phyloP scores from a whole-genome alignment of 2,888 invertebrate species.

The Nomada ruficornis region DNA sequence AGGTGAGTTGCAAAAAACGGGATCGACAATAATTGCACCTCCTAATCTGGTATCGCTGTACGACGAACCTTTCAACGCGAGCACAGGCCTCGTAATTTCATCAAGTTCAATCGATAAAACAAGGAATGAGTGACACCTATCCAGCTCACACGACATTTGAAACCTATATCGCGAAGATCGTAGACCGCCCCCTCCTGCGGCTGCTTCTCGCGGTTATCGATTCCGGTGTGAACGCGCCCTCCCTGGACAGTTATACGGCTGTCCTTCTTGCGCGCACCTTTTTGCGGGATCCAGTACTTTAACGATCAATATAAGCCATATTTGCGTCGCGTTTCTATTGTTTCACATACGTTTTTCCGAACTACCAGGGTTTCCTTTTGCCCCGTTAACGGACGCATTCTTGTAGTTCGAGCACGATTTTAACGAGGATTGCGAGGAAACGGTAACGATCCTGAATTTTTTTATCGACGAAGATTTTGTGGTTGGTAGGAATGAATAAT shows the following conservation, averaged over 20 bases:
- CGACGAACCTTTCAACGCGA: slow-evolving; percentile 5
- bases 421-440: slow-evolving; percentile 6
- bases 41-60: neutral
- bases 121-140: slow-evolving; percentile 2
- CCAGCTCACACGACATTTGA: slow-evolving; percentile 39
- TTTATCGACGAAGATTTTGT: too few species aligned
- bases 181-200: slow-evolving; percentile 54
- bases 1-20: slow-evolving; percentile 58
- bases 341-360: neutral
- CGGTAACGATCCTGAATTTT: slow-evolving; percentile 24
- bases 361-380: neutral
- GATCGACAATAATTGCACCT: neutral
- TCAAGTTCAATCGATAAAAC: slow-evolving; percentile 15
- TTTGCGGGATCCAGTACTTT: slow-evolving; percentile 42
- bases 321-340: neutral
- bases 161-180: slow-evolving; percentile 55
- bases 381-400: slow-evolving; percentile 6
- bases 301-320: slow-evolving; percentile 52
- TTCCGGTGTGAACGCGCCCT: slow-evolving; percentile 74
- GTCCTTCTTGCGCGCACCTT: slow-evolving; percentile 50
- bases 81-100: neutral
- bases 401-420: slow-evolving; percentile 5
- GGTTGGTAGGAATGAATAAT: too few species aligned
- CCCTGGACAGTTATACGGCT: slow-evolving; percentile 60
- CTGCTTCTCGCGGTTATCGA: slow-evolving; percentile 73